phyloP scores from a whole-genome alignment of 2,888 invertebrate genomes.

The Himalopsyche tibetana region DNA sequence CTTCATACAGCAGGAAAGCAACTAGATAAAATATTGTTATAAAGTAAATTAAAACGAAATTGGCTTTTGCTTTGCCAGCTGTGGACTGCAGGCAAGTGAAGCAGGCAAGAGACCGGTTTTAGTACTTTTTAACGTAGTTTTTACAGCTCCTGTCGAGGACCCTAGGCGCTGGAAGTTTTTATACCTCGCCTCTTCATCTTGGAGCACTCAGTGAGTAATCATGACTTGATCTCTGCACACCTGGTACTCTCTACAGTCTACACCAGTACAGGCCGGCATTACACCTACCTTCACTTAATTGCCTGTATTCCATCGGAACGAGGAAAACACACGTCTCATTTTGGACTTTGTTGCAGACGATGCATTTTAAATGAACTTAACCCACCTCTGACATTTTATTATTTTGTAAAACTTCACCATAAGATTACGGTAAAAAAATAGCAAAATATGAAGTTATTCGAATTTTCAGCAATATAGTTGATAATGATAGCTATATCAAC shows the following conservation, averaged over 20 bases:
- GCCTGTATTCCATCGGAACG: slow-evolving; percentile 15
- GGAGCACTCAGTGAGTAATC: slow-evolving; percentile 65
- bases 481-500: too few species aligned
- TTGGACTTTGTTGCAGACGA: slow-evolving; percentile 35
- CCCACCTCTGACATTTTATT: too few species aligned
- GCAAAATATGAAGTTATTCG: too few species aligned
- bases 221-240: slow-evolving; percentile 62
- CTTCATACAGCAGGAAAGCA: not conserved
- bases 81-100: slow-evolving; percentile 41
- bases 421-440: too few species aligned
- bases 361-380: not conserved
- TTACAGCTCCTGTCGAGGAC: slow-evolving; percentile 72
- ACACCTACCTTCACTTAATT: slow-evolving; percentile 21
- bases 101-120: slow-evolving; percentile 67
- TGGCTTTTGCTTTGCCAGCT: slow-evolving; percentile 44
- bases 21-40: slow-evolving; percentile 7
- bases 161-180: slow-evolving; percentile 64
- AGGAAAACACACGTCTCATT: slow-evolving; percentile 19
- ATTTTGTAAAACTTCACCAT: too few species aligned
- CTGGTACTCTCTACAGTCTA: slow-evolving; percentile 45
- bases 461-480: too few species aligned
- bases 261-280: not conserved
- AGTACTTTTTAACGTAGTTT: slow-evolving; percentile 78
- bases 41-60: slow-evolving; percentile 50
- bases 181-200: slow-evolving; percentile 63